Base-by-base conservation (phyloP, 2,113 vertebrate species). In the Periophthalmodon schlosseri region DNA sequence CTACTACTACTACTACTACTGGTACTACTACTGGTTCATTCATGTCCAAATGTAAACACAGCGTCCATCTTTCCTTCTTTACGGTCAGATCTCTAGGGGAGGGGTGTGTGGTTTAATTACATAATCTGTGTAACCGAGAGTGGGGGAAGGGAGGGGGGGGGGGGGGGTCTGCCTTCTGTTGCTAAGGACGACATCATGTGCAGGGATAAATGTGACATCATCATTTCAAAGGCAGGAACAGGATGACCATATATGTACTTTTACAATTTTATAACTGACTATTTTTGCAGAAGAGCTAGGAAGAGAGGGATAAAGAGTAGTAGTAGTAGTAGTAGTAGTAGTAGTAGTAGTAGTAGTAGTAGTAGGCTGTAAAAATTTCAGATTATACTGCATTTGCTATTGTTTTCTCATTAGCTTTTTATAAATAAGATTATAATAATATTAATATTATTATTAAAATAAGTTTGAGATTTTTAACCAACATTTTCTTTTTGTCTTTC, bases 401-500 rank as follows among this genome's bases (percentile, higher is more conserved):
- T 54, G 20, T 54, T 54, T 54, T 9, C 10, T 54, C 2, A 13
- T 2, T 49, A 0, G 12, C 2, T 49, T 5, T 18, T 16, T 56
- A 28, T 2, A 28, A 28, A 28, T 28, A 28, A 28, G 28, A 28
- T 28, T 1, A 28, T 28, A n/a, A n/a, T n/a, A n/a, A n/a, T n/a
- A n/a, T n/a, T n/a, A n/a, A n/a, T n/a, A n/a, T n/a, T n/a, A n/a
- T n/a, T 54, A n/a, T 18, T 1, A n/a, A 0, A 20, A 20, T n/a
- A 9, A n/a, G 4, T 44, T 57, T 72, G 5, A 10, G 39, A 39
- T 24, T 36, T 69, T 80, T 72, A 86, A 36, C 0, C 13, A 2
- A 6, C 28, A 12, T 64, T 65, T 58, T 20, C 23, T 63, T 66
- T n/a, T 70, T 15, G 52, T 90, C 54, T 91, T 88, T 67, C 86